Percentiles rank a stretch among this genome's conserved stretches.
These are phyloP conservation scores for Deilephila porcellus DNA, from an alignment of 2,888 invertebrate genomes.

Conservation along the genomic window DNA sequence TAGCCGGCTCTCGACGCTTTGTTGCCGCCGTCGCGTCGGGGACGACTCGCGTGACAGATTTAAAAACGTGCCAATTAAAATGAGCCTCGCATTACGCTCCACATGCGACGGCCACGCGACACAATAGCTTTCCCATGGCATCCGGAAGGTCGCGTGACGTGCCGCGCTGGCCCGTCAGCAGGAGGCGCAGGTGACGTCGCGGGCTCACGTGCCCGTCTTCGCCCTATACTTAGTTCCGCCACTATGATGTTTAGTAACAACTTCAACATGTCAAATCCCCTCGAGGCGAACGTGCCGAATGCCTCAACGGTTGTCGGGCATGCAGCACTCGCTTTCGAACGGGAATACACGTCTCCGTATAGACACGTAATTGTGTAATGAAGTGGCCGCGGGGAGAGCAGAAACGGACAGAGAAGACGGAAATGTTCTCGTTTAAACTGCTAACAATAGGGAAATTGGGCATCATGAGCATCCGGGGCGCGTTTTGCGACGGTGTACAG, in stretches of 20 bases:
- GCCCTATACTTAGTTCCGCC: conserved; percentile 43
- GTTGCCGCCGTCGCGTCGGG: conserved; percentile 48
- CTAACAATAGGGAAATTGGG: conserved; percentile 59
- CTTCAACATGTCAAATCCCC: conserved; percentile 54
- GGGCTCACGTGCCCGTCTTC: conserved; percentile 9
- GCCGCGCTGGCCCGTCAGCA: conserved; percentile 31
- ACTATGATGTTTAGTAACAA: conserved; percentile 53
- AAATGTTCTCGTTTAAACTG: conserved; percentile 27
- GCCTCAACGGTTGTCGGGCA: conserved; percentile 56
- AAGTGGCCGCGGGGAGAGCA: conserved; percentile 20
- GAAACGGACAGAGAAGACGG: conserved; percentile 28
- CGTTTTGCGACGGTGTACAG: conserved; percentile 48
- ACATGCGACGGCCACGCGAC: conserved; percentile 68
- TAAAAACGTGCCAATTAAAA: conserved; percentile 72
- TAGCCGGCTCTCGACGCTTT: conserved; percentile 57
- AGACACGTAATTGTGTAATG: conserved; percentile 20
- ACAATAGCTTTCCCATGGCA: conserved; percentile 60
- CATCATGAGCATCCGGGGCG: conserved; percentile 56
- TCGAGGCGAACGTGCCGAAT: conserved; percentile 61
- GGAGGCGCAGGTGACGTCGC: conserved; percentile 9
- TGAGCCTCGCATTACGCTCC: conserved; percentile 63
- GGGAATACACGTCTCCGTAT: conserved; percentile 18
- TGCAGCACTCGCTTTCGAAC: conserved; percentile 36
- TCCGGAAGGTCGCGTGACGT: conserved; percentile 40
- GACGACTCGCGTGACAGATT: conserved; percentile 62